Evolutionary conservation across 2,113 vertebrate species (phyloP), one percentile per base, ranked within the genome.

Genomic region (Mus spicilegus): DNA sequence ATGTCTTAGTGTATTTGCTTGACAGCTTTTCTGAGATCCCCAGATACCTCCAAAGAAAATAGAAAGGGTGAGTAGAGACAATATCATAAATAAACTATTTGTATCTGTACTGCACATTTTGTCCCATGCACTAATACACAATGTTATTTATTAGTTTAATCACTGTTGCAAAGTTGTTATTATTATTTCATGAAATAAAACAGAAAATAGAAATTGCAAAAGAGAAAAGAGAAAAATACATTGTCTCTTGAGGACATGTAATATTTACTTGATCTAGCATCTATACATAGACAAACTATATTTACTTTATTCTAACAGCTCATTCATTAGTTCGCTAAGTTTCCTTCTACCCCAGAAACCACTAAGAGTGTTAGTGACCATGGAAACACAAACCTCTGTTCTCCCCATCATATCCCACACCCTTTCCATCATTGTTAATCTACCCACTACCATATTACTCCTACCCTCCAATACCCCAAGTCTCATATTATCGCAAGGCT

Each of bases 121-220:
- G 96, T 96, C 94, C 91, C 80, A 95, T 58, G 95, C 96, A 94
- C 95, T 94, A 96, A 94, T 97, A 90, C 78, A 94, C 95, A 94
- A 72, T 95, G 65, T 98, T 96, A 98, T 98, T 98, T 97, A 97
- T 97, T 96, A 81, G 91, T 96, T 95, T 97, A 98, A 97, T 97
- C 95, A 95, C 91, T 95, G 65, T 93, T 96, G 89, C 94, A 87
- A 97, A 94, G 78, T 92, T 97, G 91, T 90, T 95, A 96, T 97
- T 97, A 97, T 97, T 97, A 97, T 97, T 97, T 97, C 93, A 96
- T 96, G 94, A 96, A 96, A 90, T 93, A 96, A 94, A 97, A 97
- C 95, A 85, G 82, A 96, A 97, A 97, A 94, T 95, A 90, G 88
- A 97, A 97, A 94, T 94, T 95, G 93, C 69, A 93, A 97, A 96